phyloP scores from a whole-genome alignment of 1,140 invertebrate genomes.

The Delia radicum region DNA sequence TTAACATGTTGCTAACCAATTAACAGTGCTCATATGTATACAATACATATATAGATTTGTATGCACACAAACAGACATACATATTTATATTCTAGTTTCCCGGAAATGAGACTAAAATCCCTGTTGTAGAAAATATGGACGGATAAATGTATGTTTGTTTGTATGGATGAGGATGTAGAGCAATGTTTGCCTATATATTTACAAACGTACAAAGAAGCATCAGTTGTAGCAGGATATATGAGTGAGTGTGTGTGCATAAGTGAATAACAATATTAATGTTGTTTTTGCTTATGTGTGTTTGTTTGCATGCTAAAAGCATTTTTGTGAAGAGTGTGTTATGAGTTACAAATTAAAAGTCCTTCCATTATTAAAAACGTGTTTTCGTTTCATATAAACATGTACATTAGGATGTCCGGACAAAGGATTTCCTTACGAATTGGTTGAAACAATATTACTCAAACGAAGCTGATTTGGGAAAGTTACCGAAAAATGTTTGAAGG shows the following conservation, averaged over 20 bases:
- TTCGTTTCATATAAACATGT: too few species aligned
- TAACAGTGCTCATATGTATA: background rate
- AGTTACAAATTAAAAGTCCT: conserved; percentile 21
- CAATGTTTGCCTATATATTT: too few species aligned
- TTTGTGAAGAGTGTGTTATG: background rate
- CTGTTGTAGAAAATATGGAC: background rate
- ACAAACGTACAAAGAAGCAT: background rate
- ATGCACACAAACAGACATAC: background rate
- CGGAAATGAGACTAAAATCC: conserved; percentile 17
- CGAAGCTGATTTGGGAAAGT: too few species aligned
- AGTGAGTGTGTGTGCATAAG: background rate
- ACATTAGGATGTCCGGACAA: too few species aligned
- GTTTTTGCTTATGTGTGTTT: background rate
- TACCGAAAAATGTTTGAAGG: too few species aligned
- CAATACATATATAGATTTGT: background rate
- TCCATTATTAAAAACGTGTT: conserved; percentile 23
- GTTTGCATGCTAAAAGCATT: conserved; percentile 4
- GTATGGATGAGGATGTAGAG: too few species aligned
- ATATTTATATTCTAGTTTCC: conserved; percentile 9
- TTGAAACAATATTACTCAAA: too few species aligned
- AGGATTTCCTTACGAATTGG: too few species aligned
- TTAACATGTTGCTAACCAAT: conserved; percentile 24
- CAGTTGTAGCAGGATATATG: background rate
- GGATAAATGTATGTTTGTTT: background rate
- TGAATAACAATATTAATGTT: background rate